A percentile compares a stretch with the other conserved stretches of the same genome.
Evolutionary conservation across 2,888 invertebrate species (phyloP).

Genomic region (Barypeithes pellucidus): DNA sequence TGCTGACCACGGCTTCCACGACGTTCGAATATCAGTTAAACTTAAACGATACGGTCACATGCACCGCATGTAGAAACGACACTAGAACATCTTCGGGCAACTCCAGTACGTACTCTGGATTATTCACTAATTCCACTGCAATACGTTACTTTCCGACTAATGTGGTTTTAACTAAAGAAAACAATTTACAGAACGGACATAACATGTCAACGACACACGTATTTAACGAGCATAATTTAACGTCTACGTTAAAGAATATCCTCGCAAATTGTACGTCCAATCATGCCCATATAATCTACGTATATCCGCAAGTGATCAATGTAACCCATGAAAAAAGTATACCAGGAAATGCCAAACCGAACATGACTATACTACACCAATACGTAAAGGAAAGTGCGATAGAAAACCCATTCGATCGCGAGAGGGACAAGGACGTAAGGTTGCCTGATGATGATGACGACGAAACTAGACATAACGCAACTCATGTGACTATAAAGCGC

Average conservation of each 20-base stretch:
- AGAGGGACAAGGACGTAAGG: not conserved
- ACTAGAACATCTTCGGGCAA: conserved; percentile 41
- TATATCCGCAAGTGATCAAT: conserved; percentile 48
- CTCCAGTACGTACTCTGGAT: not conserved
- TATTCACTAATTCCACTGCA: conserved; percentile 34
- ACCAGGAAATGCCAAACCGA: conserved; percentile 39
- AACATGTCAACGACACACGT: conserved; percentile 13
- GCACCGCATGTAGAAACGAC: conserved; percentile 54
- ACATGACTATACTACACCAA: conserved; percentile 43
- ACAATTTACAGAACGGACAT: not conserved
- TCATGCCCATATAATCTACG: conserved; percentile 54
- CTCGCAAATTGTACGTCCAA: conserved; percentile 50
- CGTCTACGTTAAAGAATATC: conserved; percentile 36
- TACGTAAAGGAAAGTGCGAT: conserved; percentile 21
- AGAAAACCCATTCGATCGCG: conserved; percentile 20
- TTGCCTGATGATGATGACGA: conserved; percentile 16
- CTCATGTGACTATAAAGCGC: conserved; percentile 19
- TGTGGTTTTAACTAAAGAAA: conserved; percentile 26
- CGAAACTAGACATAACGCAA: conserved; percentile 26
- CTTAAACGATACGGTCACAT: conserved; percentile 63
- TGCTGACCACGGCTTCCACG: conserved; percentile 76
- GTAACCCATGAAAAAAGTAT: conserved; percentile 31
- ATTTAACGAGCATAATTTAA: conserved; percentile 39
- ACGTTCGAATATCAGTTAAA: conserved; percentile 79
- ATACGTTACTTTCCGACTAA: conserved; percentile 54